Percentiles rank a stretch among this genome's conserved stretches.
Conservation (phyloP, 2,113 vertebrate species). For the Rhabdornis inornatus region DNA sequence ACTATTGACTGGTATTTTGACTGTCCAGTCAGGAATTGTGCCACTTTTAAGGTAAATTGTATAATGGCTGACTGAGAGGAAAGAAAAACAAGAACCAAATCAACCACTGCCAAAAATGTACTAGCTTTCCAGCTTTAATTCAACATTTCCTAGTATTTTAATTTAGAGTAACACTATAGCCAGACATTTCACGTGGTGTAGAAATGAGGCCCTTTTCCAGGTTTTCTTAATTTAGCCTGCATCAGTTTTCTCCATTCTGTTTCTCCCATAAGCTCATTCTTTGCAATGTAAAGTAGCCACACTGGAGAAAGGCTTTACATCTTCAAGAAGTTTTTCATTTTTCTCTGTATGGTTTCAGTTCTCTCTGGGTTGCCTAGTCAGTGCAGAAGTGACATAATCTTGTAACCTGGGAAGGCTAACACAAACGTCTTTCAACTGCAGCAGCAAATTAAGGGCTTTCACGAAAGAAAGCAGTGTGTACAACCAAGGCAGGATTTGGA, state of each 20-base stretch:
- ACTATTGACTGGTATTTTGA: background rate
- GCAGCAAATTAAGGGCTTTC: background rate
- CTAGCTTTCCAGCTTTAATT: background rate
- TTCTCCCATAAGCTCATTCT: background rate
- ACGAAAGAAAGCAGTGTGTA: rapidly evolving
- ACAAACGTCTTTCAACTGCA: background rate
- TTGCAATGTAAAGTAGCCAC: background rate
- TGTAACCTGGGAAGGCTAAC: background rate
- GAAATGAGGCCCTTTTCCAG: background rate
- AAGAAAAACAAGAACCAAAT: background rate
- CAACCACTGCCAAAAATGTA: background rate
- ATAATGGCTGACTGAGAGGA: rapidly evolving
- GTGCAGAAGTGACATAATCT: background rate
- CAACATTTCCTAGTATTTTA: background rate
- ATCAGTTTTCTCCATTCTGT: background rate
- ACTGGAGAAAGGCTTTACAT: background rate
- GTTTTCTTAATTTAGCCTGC: background rate
- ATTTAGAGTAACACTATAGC: background rate
- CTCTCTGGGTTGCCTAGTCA: background rate
- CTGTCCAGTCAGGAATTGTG: background rate
- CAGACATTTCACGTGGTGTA: rapidly evolving
- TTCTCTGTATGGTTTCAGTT: background rate
- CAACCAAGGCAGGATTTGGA: background rate
- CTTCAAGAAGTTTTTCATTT: background rate
- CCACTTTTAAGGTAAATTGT: background rate